Evolutionary conservation across 1,140 invertebrate species (phyloP).

Genomic region (Drosophila willistoni): DNA sequence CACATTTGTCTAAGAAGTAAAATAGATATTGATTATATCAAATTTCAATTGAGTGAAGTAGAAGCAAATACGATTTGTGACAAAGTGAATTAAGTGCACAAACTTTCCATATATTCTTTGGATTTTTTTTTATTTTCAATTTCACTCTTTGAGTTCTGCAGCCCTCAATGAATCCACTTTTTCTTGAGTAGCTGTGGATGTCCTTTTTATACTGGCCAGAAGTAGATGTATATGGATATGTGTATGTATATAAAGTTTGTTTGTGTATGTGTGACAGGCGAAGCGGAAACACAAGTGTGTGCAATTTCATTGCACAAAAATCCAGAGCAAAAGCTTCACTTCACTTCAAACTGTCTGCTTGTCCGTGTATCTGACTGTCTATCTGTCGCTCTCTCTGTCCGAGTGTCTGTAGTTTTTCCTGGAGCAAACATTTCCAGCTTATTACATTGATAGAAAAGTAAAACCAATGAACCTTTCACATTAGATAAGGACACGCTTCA

Average conservation of each 20-base stretch:
- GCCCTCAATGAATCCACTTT: conserved; percentile 40
- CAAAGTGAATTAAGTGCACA: conserved; percentile 66
- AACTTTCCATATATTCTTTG: conserved; percentile 17
- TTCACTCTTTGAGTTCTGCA: conserved; percentile 58
- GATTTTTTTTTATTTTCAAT: conserved; percentile 42
- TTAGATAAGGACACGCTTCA: conserved; percentile 68
- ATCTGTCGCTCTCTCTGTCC: conserved; percentile 5
- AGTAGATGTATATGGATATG: neutral
- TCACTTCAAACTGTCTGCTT: conserved; percentile 51
- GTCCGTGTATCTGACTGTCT: conserved; percentile 30
- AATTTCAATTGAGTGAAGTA: conserved; percentile 33
- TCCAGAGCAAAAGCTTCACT: conserved; percentile 50
- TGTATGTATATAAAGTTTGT: conserved; percentile 26
- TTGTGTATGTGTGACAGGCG: conserved; percentile 48
- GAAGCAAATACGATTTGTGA: conserved; percentile 60
- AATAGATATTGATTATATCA: conserved; percentile 8
- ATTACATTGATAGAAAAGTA: conserved; percentile 82
- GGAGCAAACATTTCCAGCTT: conserved; percentile 76
- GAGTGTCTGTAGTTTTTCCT: conserved; percentile 16
- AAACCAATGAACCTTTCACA: conserved; percentile 82
- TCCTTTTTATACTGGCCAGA: conserved; percentile 20
- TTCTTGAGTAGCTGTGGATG: conserved; percentile 24
- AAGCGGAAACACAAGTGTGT: conserved; percentile 76
- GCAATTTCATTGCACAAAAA: conserved; percentile 74
- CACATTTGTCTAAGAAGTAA: neutral